Conservation (phyloP, 2,113 vertebrate genomes). For the Neomonachus schauinslandi region DNA sequence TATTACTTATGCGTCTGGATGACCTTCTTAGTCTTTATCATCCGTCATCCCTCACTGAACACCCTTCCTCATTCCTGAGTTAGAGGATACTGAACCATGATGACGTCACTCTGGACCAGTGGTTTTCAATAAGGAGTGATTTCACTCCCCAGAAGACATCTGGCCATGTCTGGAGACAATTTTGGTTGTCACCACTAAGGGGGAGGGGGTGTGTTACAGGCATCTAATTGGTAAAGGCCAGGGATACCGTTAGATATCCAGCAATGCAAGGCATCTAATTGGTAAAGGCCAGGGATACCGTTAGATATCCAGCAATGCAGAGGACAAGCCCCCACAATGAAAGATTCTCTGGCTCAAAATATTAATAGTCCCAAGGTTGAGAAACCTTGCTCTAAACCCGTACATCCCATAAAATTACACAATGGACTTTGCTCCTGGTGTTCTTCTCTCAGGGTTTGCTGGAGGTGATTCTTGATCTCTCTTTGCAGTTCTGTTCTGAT, state of each 20-base stretch:
- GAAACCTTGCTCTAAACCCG: neutral
- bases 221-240: neutral
- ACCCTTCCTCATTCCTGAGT: neutral
- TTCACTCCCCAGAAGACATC: neutral
- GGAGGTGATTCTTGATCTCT: neutral
- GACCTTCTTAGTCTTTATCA: neutral
- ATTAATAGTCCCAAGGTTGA: neutral
- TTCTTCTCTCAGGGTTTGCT: neutral
- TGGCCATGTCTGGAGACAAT: neutral
- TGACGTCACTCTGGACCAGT: neutral
- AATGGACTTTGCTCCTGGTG: neutral
- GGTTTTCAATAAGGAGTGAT: neutral
- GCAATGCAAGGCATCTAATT: neutral
- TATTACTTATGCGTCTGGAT: neutral
- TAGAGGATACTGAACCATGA: neutral
- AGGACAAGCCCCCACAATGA: neutral
- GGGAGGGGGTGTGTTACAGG: neutral
- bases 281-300: neutral
- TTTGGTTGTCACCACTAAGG: neutral
- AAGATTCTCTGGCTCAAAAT: conserved; percentile 6
- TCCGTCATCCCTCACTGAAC: neutral
- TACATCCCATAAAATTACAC: neutral
- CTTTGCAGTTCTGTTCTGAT: neutral
- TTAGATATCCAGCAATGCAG: neutral
- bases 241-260: neutral